Evolutionary conservation across 2,888 invertebrate genomes (phyloP).

Genomic region (Drosophila borborema): DNA sequence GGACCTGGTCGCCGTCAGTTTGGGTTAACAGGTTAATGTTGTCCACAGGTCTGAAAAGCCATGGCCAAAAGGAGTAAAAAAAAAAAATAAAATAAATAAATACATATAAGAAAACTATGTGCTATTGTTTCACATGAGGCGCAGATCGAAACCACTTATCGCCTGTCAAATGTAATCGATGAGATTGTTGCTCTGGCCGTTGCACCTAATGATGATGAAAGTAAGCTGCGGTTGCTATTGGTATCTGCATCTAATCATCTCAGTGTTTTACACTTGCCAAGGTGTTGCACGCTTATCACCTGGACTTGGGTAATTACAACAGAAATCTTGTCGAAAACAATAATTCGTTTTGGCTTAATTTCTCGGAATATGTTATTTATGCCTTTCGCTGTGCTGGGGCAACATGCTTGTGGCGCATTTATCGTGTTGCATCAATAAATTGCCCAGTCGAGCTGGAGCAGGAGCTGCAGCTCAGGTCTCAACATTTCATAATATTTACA

Average conservation of each 20-base stretch:
- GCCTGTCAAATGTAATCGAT: slow-evolving; percentile 71
- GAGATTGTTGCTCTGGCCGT: slow-evolving; percentile 49
- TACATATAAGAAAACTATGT: slow-evolving; percentile 42
- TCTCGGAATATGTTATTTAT: slow-evolving; percentile 76
- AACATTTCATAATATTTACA: slow-evolving; percentile 83
- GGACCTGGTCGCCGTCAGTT: slow-evolving; percentile 77
- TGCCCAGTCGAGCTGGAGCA: slow-evolving; percentile 41
- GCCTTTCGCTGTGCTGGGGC: slow-evolving; percentile 33
- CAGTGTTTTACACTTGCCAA: slow-evolving; percentile 48
- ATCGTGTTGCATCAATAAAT: slow-evolving; percentile 79
- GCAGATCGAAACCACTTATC: slow-evolving; percentile 69
- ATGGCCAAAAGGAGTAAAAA: neutral
- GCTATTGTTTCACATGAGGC: slow-evolving; percentile 67
- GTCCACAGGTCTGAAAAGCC: slow-evolving; percentile 54
- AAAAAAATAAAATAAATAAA: slow-evolving; percentile 1
- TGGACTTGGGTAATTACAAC: slow-evolving; percentile 68
- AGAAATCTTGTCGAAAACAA: slow-evolving; percentile 73
- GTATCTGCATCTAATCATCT: slow-evolving; percentile 58
- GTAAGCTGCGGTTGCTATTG: slow-evolving; percentile 10
- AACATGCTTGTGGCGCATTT: slow-evolving; percentile 72
- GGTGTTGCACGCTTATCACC: slow-evolving; percentile 69
- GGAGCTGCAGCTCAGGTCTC: slow-evolving; percentile 58
- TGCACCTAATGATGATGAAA: slow-evolving; percentile 64
- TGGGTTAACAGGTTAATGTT: slow-evolving; percentile 83
- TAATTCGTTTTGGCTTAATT: slow-evolving; percentile 76